Percentiles rank a stretch among this genome's conserved stretches.
Conservation (phyloP, 1,140 invertebrate genomes). For the Lepidostoma basale region DNA sequence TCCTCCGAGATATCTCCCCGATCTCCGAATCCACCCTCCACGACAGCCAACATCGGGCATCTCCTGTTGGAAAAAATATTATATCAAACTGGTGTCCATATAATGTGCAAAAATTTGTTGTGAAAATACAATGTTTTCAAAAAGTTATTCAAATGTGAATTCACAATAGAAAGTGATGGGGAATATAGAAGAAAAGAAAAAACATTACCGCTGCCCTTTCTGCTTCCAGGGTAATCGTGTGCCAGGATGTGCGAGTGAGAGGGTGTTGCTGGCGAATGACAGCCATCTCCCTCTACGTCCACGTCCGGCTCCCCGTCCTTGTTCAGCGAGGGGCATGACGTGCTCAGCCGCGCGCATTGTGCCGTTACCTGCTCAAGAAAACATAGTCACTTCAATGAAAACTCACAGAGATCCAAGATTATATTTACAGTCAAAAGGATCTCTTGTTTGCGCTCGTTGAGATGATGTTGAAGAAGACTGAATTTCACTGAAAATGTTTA, state of each 20-base stretch:
- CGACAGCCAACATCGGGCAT: slow-evolving; percentile 46
- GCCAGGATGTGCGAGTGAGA: slow-evolving; percentile 46
- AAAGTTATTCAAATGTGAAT: too few species aligned
- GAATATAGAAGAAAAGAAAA: slow-evolving; percentile 12
- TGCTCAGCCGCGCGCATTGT: slow-evolving; percentile 64
- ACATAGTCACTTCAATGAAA: neutral
- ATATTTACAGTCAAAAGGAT: too few species aligned
- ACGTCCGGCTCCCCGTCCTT: slow-evolving; percentile 61
- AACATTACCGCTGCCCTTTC: slow-evolving; percentile 64
- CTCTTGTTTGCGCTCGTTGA: too few species aligned
- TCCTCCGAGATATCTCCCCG: slow-evolving; percentile 62
- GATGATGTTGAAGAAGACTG: too few species aligned
- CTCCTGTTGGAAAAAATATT: slow-evolving; percentile 44
- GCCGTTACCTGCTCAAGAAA: slow-evolving; percentile 8
- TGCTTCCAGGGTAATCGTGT: slow-evolving; percentile 57
- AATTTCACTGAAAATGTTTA: too few species aligned
- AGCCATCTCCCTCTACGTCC: slow-evolving; percentile 56
- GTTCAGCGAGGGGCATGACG: slow-evolving; percentile 76
- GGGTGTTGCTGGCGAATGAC: slow-evolving; percentile 52
- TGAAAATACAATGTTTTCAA: neutral
- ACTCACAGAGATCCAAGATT: too few species aligned
- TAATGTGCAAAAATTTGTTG: neutral
- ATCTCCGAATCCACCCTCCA: slow-evolving; percentile 61
- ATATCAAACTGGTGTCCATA: neutral
- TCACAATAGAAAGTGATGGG: neutral